phyloP scores from a whole-genome alignment of 2,113 vertebrate genomes.

The Hipposideros armiger region DNA sequence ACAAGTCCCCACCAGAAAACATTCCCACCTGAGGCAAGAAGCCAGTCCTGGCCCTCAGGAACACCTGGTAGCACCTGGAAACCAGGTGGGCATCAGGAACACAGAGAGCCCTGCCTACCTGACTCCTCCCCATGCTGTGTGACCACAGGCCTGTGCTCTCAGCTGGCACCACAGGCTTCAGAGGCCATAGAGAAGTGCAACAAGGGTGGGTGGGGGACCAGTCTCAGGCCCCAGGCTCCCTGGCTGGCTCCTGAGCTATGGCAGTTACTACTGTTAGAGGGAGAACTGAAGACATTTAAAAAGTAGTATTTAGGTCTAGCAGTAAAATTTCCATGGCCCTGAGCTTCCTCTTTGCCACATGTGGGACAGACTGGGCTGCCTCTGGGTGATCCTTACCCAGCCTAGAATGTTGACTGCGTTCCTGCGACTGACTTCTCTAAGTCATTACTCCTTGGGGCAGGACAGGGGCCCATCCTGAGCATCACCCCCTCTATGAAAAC shows the following conservation, averaged over 20 bases:
- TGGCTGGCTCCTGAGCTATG: not conserved
- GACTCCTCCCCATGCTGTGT: accelerated
- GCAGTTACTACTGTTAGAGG: not conserved
- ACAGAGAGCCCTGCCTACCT: not conserved
- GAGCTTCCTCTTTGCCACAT: not conserved
- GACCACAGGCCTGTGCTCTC: accelerated
- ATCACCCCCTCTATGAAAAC: not conserved
- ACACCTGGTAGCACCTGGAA: not conserved
- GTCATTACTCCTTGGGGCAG: not conserved
- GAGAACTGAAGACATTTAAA: not conserved
- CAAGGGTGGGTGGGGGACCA: not conserved
- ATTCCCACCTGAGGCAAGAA: not conserved
- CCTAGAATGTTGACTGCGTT: not conserved
- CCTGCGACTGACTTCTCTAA: not conserved
- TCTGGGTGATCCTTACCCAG: not conserved
- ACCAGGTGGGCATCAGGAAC: not conserved
- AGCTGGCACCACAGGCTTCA: not conserved
- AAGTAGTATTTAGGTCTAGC: not conserved
- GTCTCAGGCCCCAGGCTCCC: not conserved
- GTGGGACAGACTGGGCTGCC: not conserved
- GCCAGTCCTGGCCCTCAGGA: not conserved
- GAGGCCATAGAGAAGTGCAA: not conserved
- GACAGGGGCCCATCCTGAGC: not conserved
- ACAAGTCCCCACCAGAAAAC: not conserved
- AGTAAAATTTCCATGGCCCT: not conserved